Evolutionary conservation across 2,797 vertebrate species (phyloP), one percentile per base, ranked within the genome.

Genomic region (Glossophaga mutica): DNA sequence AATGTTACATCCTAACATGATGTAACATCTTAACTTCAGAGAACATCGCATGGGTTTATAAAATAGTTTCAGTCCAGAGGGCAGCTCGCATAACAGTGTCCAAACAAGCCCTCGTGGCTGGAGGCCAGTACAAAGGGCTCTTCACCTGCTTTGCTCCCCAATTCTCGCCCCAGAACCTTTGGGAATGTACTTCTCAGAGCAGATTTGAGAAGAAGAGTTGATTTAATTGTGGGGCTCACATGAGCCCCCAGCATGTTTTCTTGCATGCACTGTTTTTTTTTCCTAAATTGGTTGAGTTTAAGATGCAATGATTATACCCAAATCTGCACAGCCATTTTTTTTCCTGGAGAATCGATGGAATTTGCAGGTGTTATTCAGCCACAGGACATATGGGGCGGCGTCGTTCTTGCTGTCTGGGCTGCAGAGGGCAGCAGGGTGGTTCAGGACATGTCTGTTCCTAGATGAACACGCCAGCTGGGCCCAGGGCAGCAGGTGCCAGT

Each of bases 31-130:
- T 93, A 87, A 87, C 62, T 62, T 87, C 73, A 85, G 77, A 77
- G 86, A 94, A 85, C 90, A 65, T 9, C 86, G 73, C 39, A 92
- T 74, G 65, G 59, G 81, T 97, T 96, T 96, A 82, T 76, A 46
- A 90, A 95, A 50, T n/a, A 71, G 50, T 59, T 91, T 87, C 5
- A 11, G 50, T 90, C 52, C 76, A 83, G 81, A 94, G 37, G 74
- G 67, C 71, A 97, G 70, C 62, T 18, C 34, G 1, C 67, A 50
- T 88, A 57, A 84, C 94, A 93, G 68, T 78, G 71, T 92, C 86
- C 84, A 73, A 93, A 91, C 14, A 50, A 68, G 59, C 68, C 39
- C 48, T 88, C 37, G 14, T 10, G 37, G 55, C 32, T 15, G 18
- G 95, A 93, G 52, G 79, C 62, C 34, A 32, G 77, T 21, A 42